A percentile compares a stretch with the other conserved stretches of the same genome.
Evolutionary conservation across 2,113 vertebrate species (phyloP).

Genomic region (Catharus bicknelli): DNA sequence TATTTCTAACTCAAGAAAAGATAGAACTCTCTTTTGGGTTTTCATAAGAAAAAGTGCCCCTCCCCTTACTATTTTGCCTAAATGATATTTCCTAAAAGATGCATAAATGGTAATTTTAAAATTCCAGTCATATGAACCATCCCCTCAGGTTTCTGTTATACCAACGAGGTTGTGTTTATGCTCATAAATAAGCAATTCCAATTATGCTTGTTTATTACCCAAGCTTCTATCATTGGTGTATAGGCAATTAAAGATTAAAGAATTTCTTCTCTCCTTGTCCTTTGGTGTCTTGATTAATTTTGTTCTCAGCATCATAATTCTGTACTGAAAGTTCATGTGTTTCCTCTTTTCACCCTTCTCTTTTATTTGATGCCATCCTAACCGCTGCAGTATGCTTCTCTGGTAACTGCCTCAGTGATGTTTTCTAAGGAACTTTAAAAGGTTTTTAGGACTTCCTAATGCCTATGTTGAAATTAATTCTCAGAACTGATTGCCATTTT

Average conservation of each 20-base stretch:
- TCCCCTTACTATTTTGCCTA: neutral
- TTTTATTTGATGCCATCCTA: slow-evolving; percentile 15
- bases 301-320: slow-evolving; percentile 33
- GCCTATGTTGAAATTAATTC: neutral
- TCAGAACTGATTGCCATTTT: neutral
- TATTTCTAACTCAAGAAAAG: neutral
- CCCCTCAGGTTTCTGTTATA: slow-evolving; percentile 12
- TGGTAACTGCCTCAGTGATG: neutral
- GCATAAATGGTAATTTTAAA: slow-evolving; percentile 20
- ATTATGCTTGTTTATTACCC: slow-evolving; percentile 49
- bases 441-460: neutral
- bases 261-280: slow-evolving; percentile 26
- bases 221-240: slow-evolving; percentile 15
- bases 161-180: slow-evolving; percentile 14
- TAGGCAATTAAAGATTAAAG: slow-evolving; percentile 64
- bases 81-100: neutral
- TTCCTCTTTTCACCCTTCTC: slow-evolving; percentile 9
- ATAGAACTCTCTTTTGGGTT: neutral
- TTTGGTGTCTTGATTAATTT: slow-evolving; percentile 63
- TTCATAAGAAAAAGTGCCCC: neutral
- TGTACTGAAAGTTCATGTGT: neutral
- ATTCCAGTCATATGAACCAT: slow-evolving; percentile 28
- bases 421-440: neutral
- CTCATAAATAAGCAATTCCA: slow-evolving; percentile 64
- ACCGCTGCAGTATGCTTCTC: neutral